These are phyloP conservation scores for Chloroceryle amazona DNA, from an alignment of 2,797 vertebrate species.

Conservation along the genomic window DNA sequence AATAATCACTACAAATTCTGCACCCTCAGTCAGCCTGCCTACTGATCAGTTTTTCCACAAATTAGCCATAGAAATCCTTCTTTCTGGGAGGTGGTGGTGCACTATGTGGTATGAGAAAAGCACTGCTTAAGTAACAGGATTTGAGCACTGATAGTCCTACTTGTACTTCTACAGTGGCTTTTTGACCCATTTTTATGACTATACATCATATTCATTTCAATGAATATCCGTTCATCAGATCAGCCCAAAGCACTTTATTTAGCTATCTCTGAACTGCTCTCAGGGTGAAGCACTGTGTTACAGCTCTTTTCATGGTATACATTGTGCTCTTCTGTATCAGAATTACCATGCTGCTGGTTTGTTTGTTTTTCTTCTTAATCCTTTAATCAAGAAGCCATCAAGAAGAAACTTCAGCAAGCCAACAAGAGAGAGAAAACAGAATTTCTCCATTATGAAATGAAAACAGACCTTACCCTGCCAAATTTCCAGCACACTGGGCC, in stretches of 20 bases:
- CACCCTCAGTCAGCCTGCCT: not conserved
- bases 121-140: not conserved
- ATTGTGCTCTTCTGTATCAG: not conserved
- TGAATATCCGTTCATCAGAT: not conserved
- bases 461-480: not conserved
- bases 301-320: not conserved
- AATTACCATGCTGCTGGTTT: not conserved
- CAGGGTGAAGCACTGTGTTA: not conserved
- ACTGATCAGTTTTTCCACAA: not conserved
- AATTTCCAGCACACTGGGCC: not conserved
- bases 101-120: not conserved
- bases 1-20: not conserved
- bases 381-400: not conserved
- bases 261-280: not conserved
- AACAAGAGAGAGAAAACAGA: not conserved
- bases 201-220: fast-evolving
- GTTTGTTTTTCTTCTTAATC: not conserved
- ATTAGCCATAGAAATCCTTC: constrained; percentile 1
- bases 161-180: not conserved
- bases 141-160: not conserved
- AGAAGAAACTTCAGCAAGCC: not conserved
- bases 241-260: not conserved
- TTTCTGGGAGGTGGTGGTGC: not conserved
- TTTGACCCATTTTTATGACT: not conserved
- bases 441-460: not conserved